Base-by-base conservation (phyloP, 2,113 vertebrate species). In the Aptenodytes patagonicus region DNA sequence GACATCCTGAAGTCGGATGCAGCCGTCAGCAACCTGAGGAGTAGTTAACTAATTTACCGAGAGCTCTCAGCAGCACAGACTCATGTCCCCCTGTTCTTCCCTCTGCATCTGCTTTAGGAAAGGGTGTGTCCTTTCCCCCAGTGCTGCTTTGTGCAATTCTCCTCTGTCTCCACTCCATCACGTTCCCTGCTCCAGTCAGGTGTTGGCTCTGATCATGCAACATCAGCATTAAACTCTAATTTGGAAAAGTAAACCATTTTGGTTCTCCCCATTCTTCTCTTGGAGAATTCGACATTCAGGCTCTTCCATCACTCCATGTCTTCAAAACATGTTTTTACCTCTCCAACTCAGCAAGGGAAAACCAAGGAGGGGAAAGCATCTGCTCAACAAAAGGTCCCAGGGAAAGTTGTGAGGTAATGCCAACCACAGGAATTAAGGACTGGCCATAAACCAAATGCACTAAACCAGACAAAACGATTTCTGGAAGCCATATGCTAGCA, bases 401-500 rank as follows among this genome's bases (percentile, higher is more conserved):
- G 54, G 25, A 82, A 79, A 92, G 46, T 1, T 93, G 77, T 19
- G 58, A 80, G 66, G 58, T 44, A 31, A 80, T 77, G 89, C 81
- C 80, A 96, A 78, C 51, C 42, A 73, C 62, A 93, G 57, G 16
- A 84, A 79, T 91, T 73, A 86, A 64, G 57, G 29, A 31, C 11
- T 66, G 40, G 24, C 90, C 71, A 84, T 36, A 92, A 97, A 95
- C 71, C 51, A 76, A 94, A 95, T 38, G 22, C 75, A 89, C 54
- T 44, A 72, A 26, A 69, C 49, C 78, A 91, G 87, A 78, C 26
- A 92, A 86, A 71, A 72, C 2, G 0, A 71, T 62, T 81, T 84
- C 55, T 89, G 58, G 92, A 86, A 89, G 51, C 64, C 82, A 85
- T 64, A 83, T 34, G 34, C 62, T 85, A 75, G 87, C 71, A 89